Evolutionary conservation across 2,113 vertebrate species (phyloP), one percentile per base, ranked within the genome.

Genomic region (Carettochelys insculpta): DNA sequence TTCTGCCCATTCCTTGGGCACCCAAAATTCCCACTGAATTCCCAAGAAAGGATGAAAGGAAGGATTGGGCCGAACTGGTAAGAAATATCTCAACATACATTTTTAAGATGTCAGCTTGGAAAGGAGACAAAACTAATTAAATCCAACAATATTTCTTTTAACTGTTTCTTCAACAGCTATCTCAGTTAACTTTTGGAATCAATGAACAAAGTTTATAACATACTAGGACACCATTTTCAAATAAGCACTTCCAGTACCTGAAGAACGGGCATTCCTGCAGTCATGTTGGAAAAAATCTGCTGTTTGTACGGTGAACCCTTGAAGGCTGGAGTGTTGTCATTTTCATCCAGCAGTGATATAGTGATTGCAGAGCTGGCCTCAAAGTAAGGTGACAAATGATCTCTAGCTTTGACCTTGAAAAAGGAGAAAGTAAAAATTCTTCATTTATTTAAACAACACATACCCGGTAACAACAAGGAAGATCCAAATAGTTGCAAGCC

Each of bases 321-420:
- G 58, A 98, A 98, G 27, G 17, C 16, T 17, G 98, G 98, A 82
- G 84, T 97, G 97, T 98, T 98, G 94, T 98, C 98, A 25, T 98
- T 98, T 92, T 97, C 97, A 82, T 98, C 98, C 27, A 96, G 88
- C 77, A 98, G 89, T 77, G 76, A 31, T 38, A 98, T 71, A 14
- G 34, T 96, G 87, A 98, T 97, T 11, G 38, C 3, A 27, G 89
- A 96, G 5, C 0, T 2, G 17, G 1, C 77, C 27, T 29, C 34
- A 3, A 20, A 0, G 3, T 93, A 16, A 24, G 97, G 97, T 4
- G 82, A 1, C 52, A 95, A 34, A 2, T 86, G 90, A 50, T 98
- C 98, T 54, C 3, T 94, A 10, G 98, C 98, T 89, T 97, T 92
- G 43, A 98, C 97, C 98, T 98, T 95, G 17, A 88, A 87, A 88